Conservation (phyloP, 2,888 invertebrate species). For the Perithous albicinctus region DNA sequence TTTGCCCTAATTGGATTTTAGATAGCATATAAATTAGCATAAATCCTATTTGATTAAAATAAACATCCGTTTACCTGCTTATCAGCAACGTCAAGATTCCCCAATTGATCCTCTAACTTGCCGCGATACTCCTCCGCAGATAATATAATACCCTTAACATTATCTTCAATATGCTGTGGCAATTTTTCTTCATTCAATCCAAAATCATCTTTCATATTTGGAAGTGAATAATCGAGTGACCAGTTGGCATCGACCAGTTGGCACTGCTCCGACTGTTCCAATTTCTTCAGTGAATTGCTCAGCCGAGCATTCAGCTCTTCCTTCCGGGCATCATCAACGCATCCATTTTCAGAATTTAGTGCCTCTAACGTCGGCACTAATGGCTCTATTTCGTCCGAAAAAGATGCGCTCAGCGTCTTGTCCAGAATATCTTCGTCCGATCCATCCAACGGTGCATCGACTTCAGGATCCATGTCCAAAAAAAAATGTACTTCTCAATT, state of each 20-base stretch:
- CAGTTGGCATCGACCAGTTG: slow-evolving; percentile 64
- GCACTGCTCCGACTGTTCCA: slow-evolving; percentile 68
- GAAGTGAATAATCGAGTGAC: slow-evolving; percentile 54
- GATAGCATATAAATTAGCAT: too few species aligned
- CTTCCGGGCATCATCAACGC: slow-evolving; percentile 56
- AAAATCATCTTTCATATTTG: slow-evolving; percentile 53
- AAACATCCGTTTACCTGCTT: slow-evolving; percentile 72
- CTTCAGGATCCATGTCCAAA: slow-evolving; percentile 54
- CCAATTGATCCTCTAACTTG: slow-evolving; percentile 73
- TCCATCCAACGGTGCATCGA: slow-evolving; percentile 45
- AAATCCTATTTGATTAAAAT: too few species aligned
- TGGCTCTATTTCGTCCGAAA: slow-evolving; percentile 62
- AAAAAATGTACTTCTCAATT: neutral
- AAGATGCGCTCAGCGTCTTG: slow-evolving; percentile 62
- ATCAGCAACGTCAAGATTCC: slow-evolving; percentile 74
- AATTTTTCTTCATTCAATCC: slow-evolving; percentile 54
- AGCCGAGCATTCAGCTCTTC: slow-evolving; percentile 68
- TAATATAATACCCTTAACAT: slow-evolving; percentile 70
- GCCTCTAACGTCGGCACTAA: slow-evolving; percentile 46
- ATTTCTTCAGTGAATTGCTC: slow-evolving; percentile 64
- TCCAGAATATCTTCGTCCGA: slow-evolving; percentile 64
- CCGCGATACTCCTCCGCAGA: slow-evolving; percentile 73
- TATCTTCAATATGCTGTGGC: slow-evolving; percentile 68
- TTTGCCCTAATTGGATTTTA: too few species aligned
- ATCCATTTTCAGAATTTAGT: slow-evolving; percentile 22